These are phyloP conservation scores for Montipora capricornis DNA, from an alignment of 64 coral and sea anemone genomes.

Conservation along the genomic window DNA sequence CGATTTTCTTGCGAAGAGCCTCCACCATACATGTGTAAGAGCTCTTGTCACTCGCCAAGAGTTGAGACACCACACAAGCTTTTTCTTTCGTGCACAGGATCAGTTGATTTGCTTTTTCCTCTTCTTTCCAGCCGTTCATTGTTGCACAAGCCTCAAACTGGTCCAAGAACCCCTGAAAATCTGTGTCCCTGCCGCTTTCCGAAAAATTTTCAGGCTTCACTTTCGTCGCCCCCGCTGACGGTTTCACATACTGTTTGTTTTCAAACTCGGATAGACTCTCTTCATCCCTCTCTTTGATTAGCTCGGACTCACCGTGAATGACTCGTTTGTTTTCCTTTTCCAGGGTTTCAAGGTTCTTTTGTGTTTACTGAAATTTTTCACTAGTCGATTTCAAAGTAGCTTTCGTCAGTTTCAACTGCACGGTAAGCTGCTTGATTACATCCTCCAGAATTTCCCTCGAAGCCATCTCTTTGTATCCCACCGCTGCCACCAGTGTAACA, in stretches of 20 bases:
- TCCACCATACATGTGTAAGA: slow-evolving; percentile 36
- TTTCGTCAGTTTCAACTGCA: too few relatives aligned
- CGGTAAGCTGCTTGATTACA: too few relatives aligned
- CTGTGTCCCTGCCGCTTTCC: slow-evolving; percentile 55
- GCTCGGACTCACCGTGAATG: too few relatives aligned
- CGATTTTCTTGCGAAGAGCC: slow-evolving; percentile 42
- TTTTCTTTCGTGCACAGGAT: slow-evolving; percentile 36
- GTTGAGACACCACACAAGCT: slow-evolving; percentile 38
- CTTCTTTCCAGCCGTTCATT: slow-evolving; percentile 25
- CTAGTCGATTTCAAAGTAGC: too few relatives aligned
- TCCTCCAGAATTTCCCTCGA: too few relatives aligned
- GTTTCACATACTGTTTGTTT: neutral
- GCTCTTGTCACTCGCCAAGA: slow-evolving; percentile 10
- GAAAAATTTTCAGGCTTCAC: slow-evolving; percentile 13
- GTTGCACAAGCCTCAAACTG: slow-evolving; percentile 46
- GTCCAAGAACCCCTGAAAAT: slow-evolving; percentile 56
- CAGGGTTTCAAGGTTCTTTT: too few relatives aligned
- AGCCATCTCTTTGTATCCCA: too few relatives aligned
- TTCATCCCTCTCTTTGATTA: too few relatives aligned
- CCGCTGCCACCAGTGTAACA: too few relatives aligned
- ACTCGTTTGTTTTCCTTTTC: too few relatives aligned
- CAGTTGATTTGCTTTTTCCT: slow-evolving; percentile 39
- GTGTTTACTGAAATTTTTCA: too few relatives aligned
- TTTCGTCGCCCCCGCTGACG: slow-evolving; percentile 14
- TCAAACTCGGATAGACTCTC: slow-evolving; percentile 21